phyloP scores from a whole-genome alignment of 2,888 invertebrate species.

The Gastrophysa polygoni region DNA sequence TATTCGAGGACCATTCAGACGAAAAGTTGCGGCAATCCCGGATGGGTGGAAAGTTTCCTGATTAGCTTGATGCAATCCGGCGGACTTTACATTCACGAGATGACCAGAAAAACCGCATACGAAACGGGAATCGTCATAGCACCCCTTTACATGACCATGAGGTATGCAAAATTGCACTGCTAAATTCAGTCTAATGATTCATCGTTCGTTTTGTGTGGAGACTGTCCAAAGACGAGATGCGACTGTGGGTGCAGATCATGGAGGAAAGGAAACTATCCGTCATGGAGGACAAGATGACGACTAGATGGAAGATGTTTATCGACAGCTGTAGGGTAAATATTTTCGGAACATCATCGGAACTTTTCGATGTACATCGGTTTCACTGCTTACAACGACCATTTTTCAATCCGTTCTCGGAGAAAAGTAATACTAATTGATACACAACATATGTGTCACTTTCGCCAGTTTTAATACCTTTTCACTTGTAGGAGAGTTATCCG shows the following conservation, averaged over 20 bases:
- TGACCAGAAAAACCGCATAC: slow-evolving; percentile 50
- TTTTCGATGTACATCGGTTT: no score
- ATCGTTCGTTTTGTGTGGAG: slow-evolving; percentile 24
- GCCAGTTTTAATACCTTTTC: no score
- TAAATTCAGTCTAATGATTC: not conserved
- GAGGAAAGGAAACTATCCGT: slow-evolving; percentile 37
- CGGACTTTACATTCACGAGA: slow-evolving; percentile 58
- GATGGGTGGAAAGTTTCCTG: slow-evolving; percentile 71
- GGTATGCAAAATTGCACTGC: no score
- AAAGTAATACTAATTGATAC: no score
- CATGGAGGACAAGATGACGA: slow-evolving; percentile 31
- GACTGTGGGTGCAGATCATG: slow-evolving; percentile 43
- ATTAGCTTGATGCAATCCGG: slow-evolving; percentile 65
- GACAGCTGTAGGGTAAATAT: slow-evolving; percentile 58
- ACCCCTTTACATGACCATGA: slow-evolving; percentile 51
- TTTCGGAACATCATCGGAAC: no score
- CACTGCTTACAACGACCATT: no score
- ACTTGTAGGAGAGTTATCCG: slow-evolving; percentile 45
- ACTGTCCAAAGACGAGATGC: slow-evolving; percentile 38
- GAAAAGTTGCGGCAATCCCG: slow-evolving; percentile 67
- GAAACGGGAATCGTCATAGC: slow-evolving; percentile 51
- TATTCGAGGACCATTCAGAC: slow-evolving; percentile 61
- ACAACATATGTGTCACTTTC: no score
- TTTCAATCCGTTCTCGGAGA: no score
- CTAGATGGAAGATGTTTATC: slow-evolving; percentile 60